These are phyloP conservation scores for Siniperca knerii DNA, from an alignment of 2,113 vertebrate genomes.

Conservation along the genomic window DNA sequence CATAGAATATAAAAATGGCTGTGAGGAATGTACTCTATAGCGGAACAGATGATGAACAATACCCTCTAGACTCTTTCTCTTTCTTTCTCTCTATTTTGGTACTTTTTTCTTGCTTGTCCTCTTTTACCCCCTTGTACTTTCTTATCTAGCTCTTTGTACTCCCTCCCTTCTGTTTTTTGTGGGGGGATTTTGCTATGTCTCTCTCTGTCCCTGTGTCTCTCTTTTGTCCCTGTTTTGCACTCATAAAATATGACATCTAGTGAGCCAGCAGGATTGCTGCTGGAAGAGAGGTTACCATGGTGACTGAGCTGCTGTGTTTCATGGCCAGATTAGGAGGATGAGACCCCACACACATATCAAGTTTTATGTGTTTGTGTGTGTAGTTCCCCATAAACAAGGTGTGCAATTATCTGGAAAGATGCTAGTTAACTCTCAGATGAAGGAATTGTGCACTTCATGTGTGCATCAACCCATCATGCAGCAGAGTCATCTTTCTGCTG, in stretches of 20 bases:
- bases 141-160: conserved; percentile 8
- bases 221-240: conserved; percentile 18
- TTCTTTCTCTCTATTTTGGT: neutral
- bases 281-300: conserved; percentile 67
- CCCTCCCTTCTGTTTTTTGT: neutral
- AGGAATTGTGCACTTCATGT: neutral
- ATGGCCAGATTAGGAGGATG: conserved; percentile 43
- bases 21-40: conserved; percentile 10
- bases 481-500: conserved; percentile 16
- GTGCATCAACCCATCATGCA: conserved; percentile 17
- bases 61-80: neutral
- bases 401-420: conserved; percentile 8
- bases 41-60: conserved; percentile 22
- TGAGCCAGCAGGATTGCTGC: conserved; percentile 55
- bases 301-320: conserved; percentile 58
- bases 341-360: conserved; percentile 14
- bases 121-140: conserved; percentile 21
- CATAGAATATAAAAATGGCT: conserved; percentile 37
- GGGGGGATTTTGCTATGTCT: neutral
- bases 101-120: neutral
- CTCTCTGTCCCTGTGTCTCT: neutral
- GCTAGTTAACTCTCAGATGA: neutral
- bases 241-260: conserved; percentile 29
- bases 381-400: neutral
- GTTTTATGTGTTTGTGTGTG: conserved; percentile 1